Conservation (phyloP, 2,113 vertebrate species). For the Gallinago jamesoni region DNA sequence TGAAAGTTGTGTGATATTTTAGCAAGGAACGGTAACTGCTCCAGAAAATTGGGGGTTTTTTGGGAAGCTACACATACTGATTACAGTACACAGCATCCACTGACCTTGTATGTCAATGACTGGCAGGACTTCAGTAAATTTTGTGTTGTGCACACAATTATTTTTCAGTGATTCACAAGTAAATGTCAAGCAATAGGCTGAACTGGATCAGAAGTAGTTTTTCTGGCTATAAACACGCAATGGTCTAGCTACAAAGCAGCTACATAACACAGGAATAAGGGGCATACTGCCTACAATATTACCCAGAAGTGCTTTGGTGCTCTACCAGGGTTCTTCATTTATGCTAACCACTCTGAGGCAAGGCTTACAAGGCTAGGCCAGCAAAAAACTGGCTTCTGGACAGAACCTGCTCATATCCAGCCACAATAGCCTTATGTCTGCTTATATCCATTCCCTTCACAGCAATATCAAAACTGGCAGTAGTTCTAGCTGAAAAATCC, state of each 20-base stretch:
- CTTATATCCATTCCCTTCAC: not conserved
- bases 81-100: not conserved
- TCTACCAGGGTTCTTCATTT: not conserved
- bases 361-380: not conserved
- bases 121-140: not conserved
- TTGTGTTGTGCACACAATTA: not conserved
- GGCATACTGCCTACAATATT: not conserved
- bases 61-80: not conserved
- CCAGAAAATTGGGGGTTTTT: not conserved
- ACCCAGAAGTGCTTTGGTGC: not conserved
- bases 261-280: not conserved
- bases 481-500: not conserved
- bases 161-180: not conserved
- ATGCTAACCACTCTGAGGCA: not conserved
- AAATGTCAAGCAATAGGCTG: not conserved
- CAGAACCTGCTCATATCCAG: not conserved
- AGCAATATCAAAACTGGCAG: not conserved
- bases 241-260: not conserved
- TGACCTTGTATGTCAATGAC: not conserved
- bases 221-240: not conserved
- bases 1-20: not conserved
- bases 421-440: not conserved
- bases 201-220: not conserved
- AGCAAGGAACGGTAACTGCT: not conserved
- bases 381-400: not conserved